Evolutionary conservation across 2,888 invertebrate genomes (phyloP).

Genomic region (Amitus sp.): DNA sequence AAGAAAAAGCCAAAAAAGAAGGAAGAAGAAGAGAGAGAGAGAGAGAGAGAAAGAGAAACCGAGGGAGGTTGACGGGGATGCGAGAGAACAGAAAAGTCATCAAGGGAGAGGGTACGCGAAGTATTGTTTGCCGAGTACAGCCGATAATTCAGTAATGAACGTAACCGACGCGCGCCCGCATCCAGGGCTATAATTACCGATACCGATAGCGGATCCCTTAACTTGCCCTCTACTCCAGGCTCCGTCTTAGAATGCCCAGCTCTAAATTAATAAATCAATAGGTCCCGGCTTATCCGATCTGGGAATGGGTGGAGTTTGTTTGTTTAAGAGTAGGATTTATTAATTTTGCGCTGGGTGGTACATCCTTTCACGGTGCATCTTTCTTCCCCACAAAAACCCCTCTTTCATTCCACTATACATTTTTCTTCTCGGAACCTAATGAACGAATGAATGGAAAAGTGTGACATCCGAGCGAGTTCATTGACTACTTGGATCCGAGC

Average conservation of each 20-base stretch:
- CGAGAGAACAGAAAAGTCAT: too few relatives aligned
- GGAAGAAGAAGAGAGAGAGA: conserved; percentile 19
- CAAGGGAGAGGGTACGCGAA: conserved; percentile 24
- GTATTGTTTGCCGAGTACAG: conserved; percentile 62
- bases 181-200: conserved; percentile 64
- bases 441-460: too few relatives aligned
- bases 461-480: conserved; percentile 6
- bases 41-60: conserved; percentile 23
- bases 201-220: conserved; percentile 64
- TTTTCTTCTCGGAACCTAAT: too few relatives aligned
- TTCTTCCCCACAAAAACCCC: conserved; percentile 33
- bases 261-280: conserved; percentile 66
- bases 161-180: conserved; percentile 61
- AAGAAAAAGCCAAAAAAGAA: conserved; percentile 23
- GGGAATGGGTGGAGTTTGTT: conserved; percentile 64
- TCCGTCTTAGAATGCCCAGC: conserved; percentile 63
- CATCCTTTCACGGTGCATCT: conserved; percentile 42
- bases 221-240: conserved; percentile 53
- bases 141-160: conserved; percentile 66
- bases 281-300: conserved; percentile 61
- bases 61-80: too few relatives aligned
- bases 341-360: conserved; percentile 64
- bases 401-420: conserved; percentile 1
- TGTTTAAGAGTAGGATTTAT: conserved; percentile 65
- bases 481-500: too few relatives aligned